Percentiles rank a stretch among this genome's conserved stretches.
Evolutionary conservation across 1,140 invertebrate genomes (phyloP).

Genomic region (Coelopa frigida): DNA sequence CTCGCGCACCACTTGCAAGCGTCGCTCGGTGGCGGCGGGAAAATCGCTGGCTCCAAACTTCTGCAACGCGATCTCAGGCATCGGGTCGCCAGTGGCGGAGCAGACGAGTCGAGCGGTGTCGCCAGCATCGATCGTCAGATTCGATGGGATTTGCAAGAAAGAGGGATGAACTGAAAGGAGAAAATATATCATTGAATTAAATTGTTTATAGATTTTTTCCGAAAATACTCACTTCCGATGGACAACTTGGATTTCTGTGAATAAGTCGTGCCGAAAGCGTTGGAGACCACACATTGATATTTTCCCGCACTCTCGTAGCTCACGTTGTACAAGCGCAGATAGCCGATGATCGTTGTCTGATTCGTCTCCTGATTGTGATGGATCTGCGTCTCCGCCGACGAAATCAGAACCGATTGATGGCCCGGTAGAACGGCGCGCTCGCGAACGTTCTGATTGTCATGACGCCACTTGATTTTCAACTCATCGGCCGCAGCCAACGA

Average conservation of each 20-base stretch:
- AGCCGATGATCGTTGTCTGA: conserved; percentile 35
- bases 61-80: conserved; percentile 83
- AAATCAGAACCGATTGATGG: too few relatives aligned
- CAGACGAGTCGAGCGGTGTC: conserved; percentile 84
- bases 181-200: conserved; percentile 20
- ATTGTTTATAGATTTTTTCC: not conserved
- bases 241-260: conserved; percentile 78
- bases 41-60: conserved; percentile 95
- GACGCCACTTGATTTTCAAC: conserved; percentile 80
- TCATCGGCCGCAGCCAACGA: conserved; percentile 45
- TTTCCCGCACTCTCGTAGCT: conserved; percentile 60
- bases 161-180: conserved; percentile 68
- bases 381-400: conserved; percentile 35
- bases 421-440: conserved; percentile 25
- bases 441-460: conserved; percentile 67
- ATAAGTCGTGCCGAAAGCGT: conserved; percentile 83
- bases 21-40: conserved; percentile 84
- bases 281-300: conserved; percentile 90
- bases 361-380: conserved; percentile 33
- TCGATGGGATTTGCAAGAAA: conserved; percentile 77
- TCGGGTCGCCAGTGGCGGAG: conserved; percentile 80
- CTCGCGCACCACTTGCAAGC: conserved; percentile 85
- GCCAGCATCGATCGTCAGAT: conserved; percentile 77
- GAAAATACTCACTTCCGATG: conserved; percentile 60
- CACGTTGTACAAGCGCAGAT: conserved; percentile 31